A percentile compares a stretch with the other conserved stretches of the same genome.
Conservation (phyloP, 1,140 invertebrate genomes). For the Dreissena polymorpha region DNA sequence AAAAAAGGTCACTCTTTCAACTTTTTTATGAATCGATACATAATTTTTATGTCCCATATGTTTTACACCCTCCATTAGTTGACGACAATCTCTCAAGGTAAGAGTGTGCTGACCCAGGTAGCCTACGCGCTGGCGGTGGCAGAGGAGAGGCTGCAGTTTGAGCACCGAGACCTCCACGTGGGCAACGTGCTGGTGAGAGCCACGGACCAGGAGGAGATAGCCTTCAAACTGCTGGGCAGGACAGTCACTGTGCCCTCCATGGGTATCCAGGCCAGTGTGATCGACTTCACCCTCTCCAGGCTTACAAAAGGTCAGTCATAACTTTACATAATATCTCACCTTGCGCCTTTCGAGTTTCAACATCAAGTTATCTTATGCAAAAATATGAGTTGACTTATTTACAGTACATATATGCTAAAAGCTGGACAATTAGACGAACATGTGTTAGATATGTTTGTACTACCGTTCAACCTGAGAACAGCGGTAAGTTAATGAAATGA, state of each 20-base stretch:
- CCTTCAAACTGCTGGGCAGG: constrained; percentile 81
- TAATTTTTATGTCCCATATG: too few species aligned
- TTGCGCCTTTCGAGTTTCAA: too few species aligned
- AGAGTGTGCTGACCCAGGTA: constrained; percentile 77
- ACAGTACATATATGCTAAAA: too few species aligned
- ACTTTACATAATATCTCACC: too few species aligned
- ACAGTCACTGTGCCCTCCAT: constrained; percentile 79
- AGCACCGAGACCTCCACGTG: constrained; percentile 96
- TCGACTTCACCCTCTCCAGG: constrained; percentile 96
- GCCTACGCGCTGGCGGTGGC: constrained; percentile 87
- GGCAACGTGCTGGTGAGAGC: constrained; percentile 91
- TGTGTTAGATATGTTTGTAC: too few species aligned
- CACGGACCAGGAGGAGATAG: constrained; percentile 80
- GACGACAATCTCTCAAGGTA: constrained; percentile 64
- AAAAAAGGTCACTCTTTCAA: too few species aligned
- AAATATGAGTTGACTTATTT: too few species aligned
- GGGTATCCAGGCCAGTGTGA: constrained; percentile 87
- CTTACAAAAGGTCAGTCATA: constrained; percentile 82
- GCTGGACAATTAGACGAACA: too few species aligned
- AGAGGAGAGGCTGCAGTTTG: constrained; percentile 91
- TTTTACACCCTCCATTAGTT: constrained; percentile 57
- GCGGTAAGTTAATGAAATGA: too few species aligned
- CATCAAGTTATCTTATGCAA: too few species aligned
- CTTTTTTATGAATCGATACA: too few species aligned
- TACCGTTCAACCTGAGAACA: too few species aligned